Percentiles rank a stretch among this genome's conserved stretches.
Conservation (phyloP, 2,888 invertebrate species). For the Globia sparganii region DNA sequence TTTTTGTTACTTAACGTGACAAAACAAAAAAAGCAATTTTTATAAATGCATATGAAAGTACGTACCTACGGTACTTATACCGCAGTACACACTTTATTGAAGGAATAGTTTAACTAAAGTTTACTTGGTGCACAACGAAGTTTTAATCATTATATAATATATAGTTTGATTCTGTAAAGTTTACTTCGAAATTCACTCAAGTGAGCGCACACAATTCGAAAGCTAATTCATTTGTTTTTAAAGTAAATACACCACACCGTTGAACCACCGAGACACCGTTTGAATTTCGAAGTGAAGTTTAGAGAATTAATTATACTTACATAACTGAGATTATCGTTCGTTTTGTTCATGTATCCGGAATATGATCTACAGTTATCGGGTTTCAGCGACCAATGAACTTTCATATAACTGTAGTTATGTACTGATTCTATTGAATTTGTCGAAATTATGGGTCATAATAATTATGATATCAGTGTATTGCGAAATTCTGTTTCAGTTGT, state of each 20-base stretch:
- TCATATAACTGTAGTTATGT: background rate
- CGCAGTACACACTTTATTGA: too few relatives aligned
- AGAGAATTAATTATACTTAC: background rate
- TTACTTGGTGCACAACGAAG: background rate
- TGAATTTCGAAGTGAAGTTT: background rate
- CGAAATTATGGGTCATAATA: too few relatives aligned
- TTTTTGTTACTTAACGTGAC: too few relatives aligned
- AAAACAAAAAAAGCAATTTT: too few relatives aligned
- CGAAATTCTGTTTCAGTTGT: background rate
- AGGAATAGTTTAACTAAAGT: background rate
- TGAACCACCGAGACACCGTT: background rate
- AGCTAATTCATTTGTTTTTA: background rate
- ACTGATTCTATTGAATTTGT: background rate
- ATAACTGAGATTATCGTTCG: background rate
- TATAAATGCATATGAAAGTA: too few relatives aligned
- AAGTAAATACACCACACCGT: too few relatives aligned
- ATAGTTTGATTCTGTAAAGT: background rate
- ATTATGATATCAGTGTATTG: background rate
- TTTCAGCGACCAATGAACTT: conserved; percentile 1
- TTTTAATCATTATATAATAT: too few relatives aligned
- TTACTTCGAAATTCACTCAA: background rate
- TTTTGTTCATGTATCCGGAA: background rate
- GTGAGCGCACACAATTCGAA: background rate
- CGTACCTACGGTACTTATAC: too few relatives aligned
- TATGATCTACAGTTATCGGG: background rate